Evolutionary conservation across 2,113 vertebrate genomes (phyloP), one percentile per base, ranked within the genome.

Genomic region (Notiomystis cincta): DNA sequence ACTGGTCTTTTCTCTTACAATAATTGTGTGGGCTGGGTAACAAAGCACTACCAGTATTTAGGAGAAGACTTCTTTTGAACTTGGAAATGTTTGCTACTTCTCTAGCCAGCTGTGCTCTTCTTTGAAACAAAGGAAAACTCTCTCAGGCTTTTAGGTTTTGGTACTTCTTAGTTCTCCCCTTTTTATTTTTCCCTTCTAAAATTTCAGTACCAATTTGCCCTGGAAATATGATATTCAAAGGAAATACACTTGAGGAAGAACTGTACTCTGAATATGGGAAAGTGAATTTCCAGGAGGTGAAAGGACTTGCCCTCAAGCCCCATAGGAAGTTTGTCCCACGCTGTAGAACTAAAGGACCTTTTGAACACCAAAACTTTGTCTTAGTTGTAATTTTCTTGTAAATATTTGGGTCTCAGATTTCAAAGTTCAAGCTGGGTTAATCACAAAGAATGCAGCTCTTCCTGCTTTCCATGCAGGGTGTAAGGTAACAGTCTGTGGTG

Each of bases 381-480:
- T 78, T 47, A 65, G 70, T 12, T 92, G 82, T 67, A 71, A 64
- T 62, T 89, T 94, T 95, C 75, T 87, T 79, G 77, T 69, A 96
- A 95, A 92, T 94, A 95, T 95, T 91, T 93, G 65, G 91, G 84
- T 76, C 78, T 95, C 25, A 0, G 60, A 87, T 94, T 95, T 92
- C 90, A 87, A 84, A 88, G 95, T 92, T 96, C 85, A 93, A 37
- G 72, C 83, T 72, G 69, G 92, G 95, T 93, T 96, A 94, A 97
- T 95, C 69, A 72, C 69, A 82, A 95, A 92, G 90, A 96, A 95
- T 95, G 95, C 67, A 87, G 86, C 56, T 93, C 56, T 93, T 96
- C 90, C 92, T 93, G 90, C 61, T 95, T 76, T 20, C 21, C 37
- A 7, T 60, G 65, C 50, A 90, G 51, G 54, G 53, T 87, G 61